These are phyloP conservation scores for Drosophila austrosaltans DNA, from an alignment of 2,888 invertebrate genomes.

Conservation along the genomic window DNA sequence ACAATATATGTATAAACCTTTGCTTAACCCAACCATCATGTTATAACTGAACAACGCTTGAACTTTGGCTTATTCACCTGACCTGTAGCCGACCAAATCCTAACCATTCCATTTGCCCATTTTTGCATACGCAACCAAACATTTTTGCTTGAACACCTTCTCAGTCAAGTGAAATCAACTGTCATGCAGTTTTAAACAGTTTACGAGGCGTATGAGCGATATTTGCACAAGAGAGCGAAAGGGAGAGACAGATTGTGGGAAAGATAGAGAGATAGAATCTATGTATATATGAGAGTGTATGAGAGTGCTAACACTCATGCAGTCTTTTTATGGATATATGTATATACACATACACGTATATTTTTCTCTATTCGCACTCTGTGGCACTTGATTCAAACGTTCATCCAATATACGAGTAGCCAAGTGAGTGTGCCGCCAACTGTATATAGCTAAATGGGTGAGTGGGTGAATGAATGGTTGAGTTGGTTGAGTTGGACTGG, in stretches of 20 bases:
- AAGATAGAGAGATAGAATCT: not conserved
- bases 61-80: conserved; percentile 58
- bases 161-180: conserved; percentile 64
- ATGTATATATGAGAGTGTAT: too few species aligned
- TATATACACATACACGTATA: not conserved
- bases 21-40: conserved; percentile 50
- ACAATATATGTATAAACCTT: conserved; percentile 53
- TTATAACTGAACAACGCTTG: conserved; percentile 36
- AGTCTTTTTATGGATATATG: conserved; percentile 10
- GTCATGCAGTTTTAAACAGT: conserved; percentile 76
- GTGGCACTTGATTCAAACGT: not conserved
- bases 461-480: not conserved
- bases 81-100: not conserved
- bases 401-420: conserved; percentile 12
- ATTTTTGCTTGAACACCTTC: conserved; percentile 48
- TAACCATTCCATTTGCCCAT: not conserved
- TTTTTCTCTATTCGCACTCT: not conserved
- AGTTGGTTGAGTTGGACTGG: not conserved
- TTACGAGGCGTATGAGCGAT: conserved; percentile 75
- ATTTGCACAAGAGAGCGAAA: conserved; percentile 50
- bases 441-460: not conserved
- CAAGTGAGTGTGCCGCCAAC: conserved; percentile 1
- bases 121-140: conserved; percentile 44
- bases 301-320: conserved; percentile 16
- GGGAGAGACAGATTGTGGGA: not conserved